Evolutionary conservation across 2,797 vertebrate species (phyloP), one percentile per base, ranked within the genome.

Genomic region (Ciconia nigra): DNA sequence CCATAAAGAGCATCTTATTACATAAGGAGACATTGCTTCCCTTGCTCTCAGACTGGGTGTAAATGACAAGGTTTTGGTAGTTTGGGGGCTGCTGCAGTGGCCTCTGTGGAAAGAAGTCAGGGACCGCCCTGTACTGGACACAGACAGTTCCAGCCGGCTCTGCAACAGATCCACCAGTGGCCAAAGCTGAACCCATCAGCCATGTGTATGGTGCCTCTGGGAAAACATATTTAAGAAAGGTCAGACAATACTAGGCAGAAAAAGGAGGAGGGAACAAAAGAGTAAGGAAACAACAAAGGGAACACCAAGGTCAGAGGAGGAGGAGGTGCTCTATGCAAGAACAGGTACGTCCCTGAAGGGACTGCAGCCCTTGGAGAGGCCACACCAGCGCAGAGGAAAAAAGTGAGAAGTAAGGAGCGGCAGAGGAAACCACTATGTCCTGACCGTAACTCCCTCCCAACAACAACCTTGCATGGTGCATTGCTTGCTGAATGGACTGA

Each of bases 391-490:
- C 13, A 84, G 11, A 61, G 29, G 12, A 16, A 54, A 41, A 65
- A 79, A 67, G 7, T 37, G 15, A 80, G 31, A 67, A 72, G 15
- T 24, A 41, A 63, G 20, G 11, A 85, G 5, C 2, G 1, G 10
- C 9, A 7, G 2, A 55, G 25, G 31, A 86, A 87, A 76, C 1
- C 1, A 7, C 10, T 33, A 1, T 33, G 7, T 49, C 33, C 15
- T 59, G 28, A 46, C 29, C 0, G 0, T 44, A 58, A 15, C 22
- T 44, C 17, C 10, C 1, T 5, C 7, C 9, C 35, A 17, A 10
- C 35, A 52, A 35, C 20, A 67, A 8, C 20, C 1, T 46, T n/a
- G 3, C 5, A 13, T 33, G 14, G 9, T 72, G 14, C 1, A 2
- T 25, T 85, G 18, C 4, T 79, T 0, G 0, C 35, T 80, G 37